These are phyloP conservation scores for Somateria mollissima DNA, from an alignment of 2,797 vertebrate genomes.

Conservation along the genomic window DNA sequence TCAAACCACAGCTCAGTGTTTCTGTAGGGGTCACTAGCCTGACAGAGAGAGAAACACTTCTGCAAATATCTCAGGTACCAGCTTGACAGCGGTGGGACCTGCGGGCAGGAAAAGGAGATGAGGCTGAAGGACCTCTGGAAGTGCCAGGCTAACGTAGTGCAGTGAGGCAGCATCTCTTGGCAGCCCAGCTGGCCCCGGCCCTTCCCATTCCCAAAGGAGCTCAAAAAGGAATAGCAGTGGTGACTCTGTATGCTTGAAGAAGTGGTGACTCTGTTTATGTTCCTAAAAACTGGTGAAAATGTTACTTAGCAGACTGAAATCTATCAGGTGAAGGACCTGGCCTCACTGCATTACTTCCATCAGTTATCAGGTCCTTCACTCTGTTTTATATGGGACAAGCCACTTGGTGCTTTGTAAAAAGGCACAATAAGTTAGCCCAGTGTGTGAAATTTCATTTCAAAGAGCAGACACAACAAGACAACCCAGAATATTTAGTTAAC, in stretches of 20 bases:
- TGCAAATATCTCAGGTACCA: neutral
- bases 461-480: neutral
- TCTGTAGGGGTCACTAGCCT: neutral
- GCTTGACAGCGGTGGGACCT: neutral
- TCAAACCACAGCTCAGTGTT: neutral
- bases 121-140: neutral
- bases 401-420: neutral
- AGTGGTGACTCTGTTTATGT: no score
- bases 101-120: neutral
- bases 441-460: neutral
- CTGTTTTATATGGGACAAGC: neutral
- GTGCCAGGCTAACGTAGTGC: fast-evolving
- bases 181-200: neutral
- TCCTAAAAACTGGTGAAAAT: neutral
- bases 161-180: neutral
- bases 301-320: neutral
- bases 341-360: neutral
- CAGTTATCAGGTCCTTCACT: neutral
- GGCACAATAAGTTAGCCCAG: neutral
- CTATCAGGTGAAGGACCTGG: neutral
- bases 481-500: neutral
- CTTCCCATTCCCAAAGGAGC: neutral
- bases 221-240: neutral
- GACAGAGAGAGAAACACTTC: neutral
- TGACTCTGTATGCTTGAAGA: no score